Percentiles rank a stretch among this genome's conserved stretches.
Conservation (phyloP, 2,113 vertebrate genomes). For the Oncorhynchus masou region DNA sequence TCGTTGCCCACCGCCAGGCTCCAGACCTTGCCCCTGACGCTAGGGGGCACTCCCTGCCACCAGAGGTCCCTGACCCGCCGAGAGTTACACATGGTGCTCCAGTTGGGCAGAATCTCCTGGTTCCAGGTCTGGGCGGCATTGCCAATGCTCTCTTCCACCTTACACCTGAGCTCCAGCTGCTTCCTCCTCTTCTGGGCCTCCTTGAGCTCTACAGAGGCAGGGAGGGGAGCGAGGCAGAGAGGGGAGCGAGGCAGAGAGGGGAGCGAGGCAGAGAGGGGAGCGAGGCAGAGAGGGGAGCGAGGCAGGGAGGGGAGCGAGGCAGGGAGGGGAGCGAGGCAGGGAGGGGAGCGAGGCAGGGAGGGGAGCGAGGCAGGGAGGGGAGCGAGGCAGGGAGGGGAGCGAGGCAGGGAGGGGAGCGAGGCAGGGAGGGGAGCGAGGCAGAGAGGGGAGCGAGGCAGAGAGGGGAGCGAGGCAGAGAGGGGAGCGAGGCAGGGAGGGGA, state of each 20-base stretch:
- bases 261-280: no score
- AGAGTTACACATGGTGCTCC: constrained; percentile 86
- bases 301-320: no score
- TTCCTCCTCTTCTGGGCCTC: constrained; percentile 87
- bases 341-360: no score
- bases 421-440: no score
- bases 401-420: no score
- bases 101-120: constrained; percentile 90
- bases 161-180: constrained; percentile 88
- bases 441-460: no score
- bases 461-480: constrained; percentile 1
- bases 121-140: constrained; percentile 88
- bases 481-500: background rate
- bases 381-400: no score
- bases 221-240: background rate
- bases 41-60: constrained; percentile 94
- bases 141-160: constrained; percentile 87
- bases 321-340: no score
- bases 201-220: constrained; percentile 79
- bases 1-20: constrained; percentile 91
- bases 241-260: no score
- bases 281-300: no score
- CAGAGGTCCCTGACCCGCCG: constrained; percentile 87
- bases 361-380: no score
- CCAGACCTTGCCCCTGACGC: constrained; percentile 90